A percentile compares a stretch with the other conserved stretches of the same genome.
These are phyloP conservation scores for Erebia palarica DNA, from an alignment of 2,888 invertebrate genomes.

Conservation along the genomic window DNA sequence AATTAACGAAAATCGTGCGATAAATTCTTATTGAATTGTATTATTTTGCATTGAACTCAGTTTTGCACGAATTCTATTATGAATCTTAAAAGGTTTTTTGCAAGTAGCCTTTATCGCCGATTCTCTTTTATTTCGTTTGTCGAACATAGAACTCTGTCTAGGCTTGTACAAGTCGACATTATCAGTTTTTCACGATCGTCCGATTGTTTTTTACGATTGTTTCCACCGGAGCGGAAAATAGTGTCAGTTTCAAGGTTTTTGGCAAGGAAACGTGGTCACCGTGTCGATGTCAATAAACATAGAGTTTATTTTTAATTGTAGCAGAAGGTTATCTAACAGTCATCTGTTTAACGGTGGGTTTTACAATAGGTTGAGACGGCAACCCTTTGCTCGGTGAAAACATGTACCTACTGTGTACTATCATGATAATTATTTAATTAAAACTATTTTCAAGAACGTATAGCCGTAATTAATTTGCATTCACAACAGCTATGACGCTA, in stretches of 20 bases:
- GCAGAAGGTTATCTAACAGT: constrained; percentile 37
- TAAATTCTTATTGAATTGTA: neutral
- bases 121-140: constrained; percentile 2
- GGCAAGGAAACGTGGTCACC: constrained; percentile 42
- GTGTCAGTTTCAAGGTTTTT: constrained; percentile 44
- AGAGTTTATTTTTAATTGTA: constrained; percentile 36
- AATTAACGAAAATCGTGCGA: no score
- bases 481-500: neutral
- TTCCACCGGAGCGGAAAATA: constrained; percentile 35
- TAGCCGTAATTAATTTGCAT: neutral
- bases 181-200: constrained; percentile 21
- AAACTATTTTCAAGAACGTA: neutral
- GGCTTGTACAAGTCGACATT: constrained; percentile 12
- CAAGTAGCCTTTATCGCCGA: neutral
- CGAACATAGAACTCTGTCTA: neutral
- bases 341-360: constrained; percentile 26
- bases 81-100: constrained; percentile 15
- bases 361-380: constrained; percentile 10
- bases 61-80: constrained; percentile 12
- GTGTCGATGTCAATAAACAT: constrained; percentile 38
- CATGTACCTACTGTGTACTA: neutral
- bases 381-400: constrained; percentile 1
- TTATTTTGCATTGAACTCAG: neutral
- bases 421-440: neutral
- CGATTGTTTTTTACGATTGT: constrained; percentile 30